Evolutionary conservation across 1,140 invertebrate species (phyloP).

Genomic region (Saxidomus purpurata): DNA sequence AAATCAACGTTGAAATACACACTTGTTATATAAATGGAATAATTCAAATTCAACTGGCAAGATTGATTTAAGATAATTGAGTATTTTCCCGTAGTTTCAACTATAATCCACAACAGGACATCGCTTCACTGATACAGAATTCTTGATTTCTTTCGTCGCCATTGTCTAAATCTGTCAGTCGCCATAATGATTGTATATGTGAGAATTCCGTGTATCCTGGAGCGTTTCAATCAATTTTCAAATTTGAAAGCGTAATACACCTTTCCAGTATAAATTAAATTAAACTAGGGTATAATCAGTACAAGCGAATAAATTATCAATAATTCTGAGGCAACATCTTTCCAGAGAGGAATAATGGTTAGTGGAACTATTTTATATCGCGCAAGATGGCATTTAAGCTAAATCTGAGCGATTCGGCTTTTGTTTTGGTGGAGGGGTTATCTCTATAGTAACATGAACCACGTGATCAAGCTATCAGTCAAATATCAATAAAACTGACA

Average conservation of each 20-base stretch:
- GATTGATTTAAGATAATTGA: not conserved
- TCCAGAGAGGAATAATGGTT: too few species aligned
- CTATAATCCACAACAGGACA: not conserved
- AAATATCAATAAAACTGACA: slow-evolving; percentile 59
- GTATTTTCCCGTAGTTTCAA: not conserved
- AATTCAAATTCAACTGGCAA: not conserved
- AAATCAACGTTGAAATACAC: not conserved
- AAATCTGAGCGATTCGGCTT: slow-evolving; percentile 39
- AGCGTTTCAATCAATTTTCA: slow-evolving; percentile 8
- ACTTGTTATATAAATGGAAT: not conserved
- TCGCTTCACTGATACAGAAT: not conserved
- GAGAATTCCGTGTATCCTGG: slow-evolving; percentile 35
- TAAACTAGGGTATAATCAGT: too few species aligned
- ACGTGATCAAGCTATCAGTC: slow-evolving; percentile 74
- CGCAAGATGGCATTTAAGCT: slow-evolving; percentile 44
- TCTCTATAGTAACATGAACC: slow-evolving; percentile 72
- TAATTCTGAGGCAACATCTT: too few species aligned
- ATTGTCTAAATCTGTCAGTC: slow-evolving; percentile 63
- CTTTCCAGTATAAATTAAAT: too few species aligned
- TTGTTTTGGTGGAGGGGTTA: slow-evolving; percentile 79
- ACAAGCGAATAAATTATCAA: too few species aligned
- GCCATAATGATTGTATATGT: slow-evolving; percentile 70
- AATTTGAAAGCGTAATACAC: too few species aligned
- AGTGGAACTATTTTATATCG: slow-evolving; percentile 21
- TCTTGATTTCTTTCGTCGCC: slow-evolving; percentile 64